phyloP scores from a whole-genome alignment of 1,140 invertebrate genomes.

The Bathynomus jamesi region DNA sequence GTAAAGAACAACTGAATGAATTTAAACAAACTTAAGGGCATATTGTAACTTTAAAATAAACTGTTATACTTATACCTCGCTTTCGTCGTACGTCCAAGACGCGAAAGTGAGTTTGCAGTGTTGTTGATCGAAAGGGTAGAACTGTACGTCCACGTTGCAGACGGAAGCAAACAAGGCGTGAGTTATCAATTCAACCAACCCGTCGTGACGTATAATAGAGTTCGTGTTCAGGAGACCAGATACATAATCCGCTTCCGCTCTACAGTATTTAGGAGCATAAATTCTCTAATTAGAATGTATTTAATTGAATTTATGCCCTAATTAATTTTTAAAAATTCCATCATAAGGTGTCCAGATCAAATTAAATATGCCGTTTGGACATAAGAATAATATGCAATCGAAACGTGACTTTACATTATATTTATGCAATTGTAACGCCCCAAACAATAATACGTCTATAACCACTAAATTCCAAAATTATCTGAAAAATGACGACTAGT shows the following conservation, averaged over 20 bases:
- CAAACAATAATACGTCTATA: too few species aligned
- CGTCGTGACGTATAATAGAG: conserved; percentile 23
- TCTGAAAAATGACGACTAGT: too few species aligned
- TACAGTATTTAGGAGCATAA: too few species aligned
- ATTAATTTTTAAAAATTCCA: too few species aligned
- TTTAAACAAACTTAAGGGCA: not conserved
- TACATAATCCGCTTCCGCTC: conserved; percentile 29
- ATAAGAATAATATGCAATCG: too few species aligned
- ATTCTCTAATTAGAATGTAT: too few species aligned
- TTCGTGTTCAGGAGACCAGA: conserved; percentile 28
- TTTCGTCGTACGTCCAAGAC: conserved; percentile 34
- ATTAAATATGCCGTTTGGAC: too few species aligned
- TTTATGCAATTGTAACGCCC: too few species aligned
- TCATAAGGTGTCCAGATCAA: too few species aligned
- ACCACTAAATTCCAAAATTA: too few species aligned
- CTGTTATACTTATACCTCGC: conserved; percentile 4
- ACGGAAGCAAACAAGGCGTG: conserved; percentile 31
- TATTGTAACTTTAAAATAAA: not conserved
- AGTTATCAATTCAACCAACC: conserved; percentile 26
- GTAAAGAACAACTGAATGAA: not conserved
- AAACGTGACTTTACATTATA: too few species aligned
- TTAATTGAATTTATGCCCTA: too few species aligned
- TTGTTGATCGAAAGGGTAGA: conserved; percentile 37
- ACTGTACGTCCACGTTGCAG: conserved; percentile 32
- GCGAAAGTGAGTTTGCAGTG: conserved; percentile 25